Base-by-base conservation (phyloP, 2,888 invertebrate genomes). In the Helicoverpa assulta region DNA sequence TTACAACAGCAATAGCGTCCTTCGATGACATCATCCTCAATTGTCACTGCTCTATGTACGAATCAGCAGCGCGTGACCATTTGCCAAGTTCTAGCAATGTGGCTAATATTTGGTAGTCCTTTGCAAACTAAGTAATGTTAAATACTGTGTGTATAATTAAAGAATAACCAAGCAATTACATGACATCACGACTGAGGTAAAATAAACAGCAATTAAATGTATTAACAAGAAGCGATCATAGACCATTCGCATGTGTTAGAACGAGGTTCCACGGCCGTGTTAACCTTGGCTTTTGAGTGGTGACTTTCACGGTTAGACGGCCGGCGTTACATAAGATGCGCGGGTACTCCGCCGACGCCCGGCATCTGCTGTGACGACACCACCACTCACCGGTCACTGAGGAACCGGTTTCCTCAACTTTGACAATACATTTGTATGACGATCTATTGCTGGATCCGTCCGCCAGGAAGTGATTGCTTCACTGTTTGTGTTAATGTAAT, bases 261-360 rank as follows among this genome's bases (percentile, higher is more conserved):
- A 78, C 89, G 87, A 88, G 89, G 86, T 89, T 88, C 91, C 93
- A 93, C 91, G 94, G 95, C 92, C 94, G 88, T 87, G 91, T 86
- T 94, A 94, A 95, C 95, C 95, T 95, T 95, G 95, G 95, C 94
- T 95, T 95, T 95, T 95, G 94, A 95, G 93, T 92, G 93, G 93
- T 90, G 92, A 95, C 95, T 95, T 95, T 95, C 95, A 95, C 95
- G 95, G 95, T 95, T 95, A 95, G 95, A 93, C 94, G 92, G 93
- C 87, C 90, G 93, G 83, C 79, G 89, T 94, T 95, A 94, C 93
- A 94, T 94, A 94, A 95, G 95, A 93, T 93, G 94, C 86, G 90
- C 91, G 89, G 82, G 86, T 77, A 81, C 82, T 74, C 84, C 81
- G 80, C 82, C 88, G 88, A 85, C 87, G 86, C 85, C 86, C 84